Evolutionary conservation across 2,888 invertebrate genomes (phyloP).

Genomic region (Pycnomerus fuliginosus): DNA sequence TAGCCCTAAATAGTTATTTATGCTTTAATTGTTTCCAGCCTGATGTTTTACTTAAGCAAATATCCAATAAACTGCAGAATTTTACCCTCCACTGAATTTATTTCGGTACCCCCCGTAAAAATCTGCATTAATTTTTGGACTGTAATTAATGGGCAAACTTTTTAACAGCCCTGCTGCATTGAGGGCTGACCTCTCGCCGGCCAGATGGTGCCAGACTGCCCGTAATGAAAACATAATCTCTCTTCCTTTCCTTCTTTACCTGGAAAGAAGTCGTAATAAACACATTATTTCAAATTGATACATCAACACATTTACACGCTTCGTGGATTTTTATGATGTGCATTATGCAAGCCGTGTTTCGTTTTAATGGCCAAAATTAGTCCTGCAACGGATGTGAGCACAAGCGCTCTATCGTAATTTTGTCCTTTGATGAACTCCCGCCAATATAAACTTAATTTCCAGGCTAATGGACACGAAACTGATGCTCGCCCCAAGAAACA

Average conservation of each 20-base stretch:
- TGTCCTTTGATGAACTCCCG: too few relatives aligned
- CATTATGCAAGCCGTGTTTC: slow-evolving; percentile 9
- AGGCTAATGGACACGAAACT: too few relatives aligned
- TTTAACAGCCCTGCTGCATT: slow-evolving; percentile 12
- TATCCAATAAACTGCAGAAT: too few relatives aligned
- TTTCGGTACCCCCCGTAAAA: too few relatives aligned
- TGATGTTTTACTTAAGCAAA: too few relatives aligned
- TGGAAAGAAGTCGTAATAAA: slow-evolving; percentile 30
- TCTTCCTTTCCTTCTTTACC: slow-evolving; percentile 22
- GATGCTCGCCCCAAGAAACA: too few relatives aligned
- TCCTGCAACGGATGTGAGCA: slow-evolving; percentile 8
- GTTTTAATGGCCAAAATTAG: slow-evolving; percentile 16
- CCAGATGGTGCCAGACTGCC: slow-evolving; percentile 26
- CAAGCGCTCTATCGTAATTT: too few relatives aligned
- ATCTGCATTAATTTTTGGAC: too few relatives aligned
- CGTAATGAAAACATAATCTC: slow-evolving; percentile 31
- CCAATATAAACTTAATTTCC: too few relatives aligned
- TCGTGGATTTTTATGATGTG: slow-evolving; percentile 18
- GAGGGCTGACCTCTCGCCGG: slow-evolving; percentile 12
- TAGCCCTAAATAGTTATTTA: too few relatives aligned
- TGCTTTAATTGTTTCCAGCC: too few relatives aligned
- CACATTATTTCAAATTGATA: slow-evolving; percentile 36
- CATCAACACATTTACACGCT: slow-evolving; percentile 28
- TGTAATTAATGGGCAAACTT: slow-evolving; percentile 19
- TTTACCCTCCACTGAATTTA: too few relatives aligned